Conservation (phyloP, 2,888 invertebrate genomes). For the Pammene aurita region DNA sequence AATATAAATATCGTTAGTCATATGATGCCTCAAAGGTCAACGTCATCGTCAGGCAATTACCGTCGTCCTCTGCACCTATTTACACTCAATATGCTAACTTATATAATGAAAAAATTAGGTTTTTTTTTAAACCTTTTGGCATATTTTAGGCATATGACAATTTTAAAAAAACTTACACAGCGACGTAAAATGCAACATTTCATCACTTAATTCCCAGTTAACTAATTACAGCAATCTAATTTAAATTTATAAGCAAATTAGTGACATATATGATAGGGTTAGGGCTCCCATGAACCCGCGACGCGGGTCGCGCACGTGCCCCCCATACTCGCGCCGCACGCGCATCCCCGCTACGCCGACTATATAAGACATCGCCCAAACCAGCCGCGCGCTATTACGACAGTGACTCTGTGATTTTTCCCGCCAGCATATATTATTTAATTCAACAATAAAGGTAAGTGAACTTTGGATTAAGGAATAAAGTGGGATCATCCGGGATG, state of each 20-base stretch:
- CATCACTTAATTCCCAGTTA: neutral
- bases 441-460: constrained; percentile 75
- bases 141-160: neutral
- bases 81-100: neutral
- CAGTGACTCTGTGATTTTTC: constrained; percentile 81
- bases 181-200: too few species aligned
- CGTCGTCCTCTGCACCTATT: constrained; percentile 8
- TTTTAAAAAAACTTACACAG: too few species aligned
- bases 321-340: constrained; percentile 43
- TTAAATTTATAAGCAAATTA: constrained; percentile 14
- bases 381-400: constrained; percentile 82
- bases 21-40: constrained; percentile 34
- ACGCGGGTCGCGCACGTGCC: constrained; percentile 28
- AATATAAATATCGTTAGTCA: constrained; percentile 31
- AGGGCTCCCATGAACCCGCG: constrained; percentile 46
- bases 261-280: constrained; percentile 52
- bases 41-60: constrained; percentile 27
- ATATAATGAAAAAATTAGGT: neutral
- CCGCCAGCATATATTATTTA: constrained; percentile 73
- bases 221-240: neutral
- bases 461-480: constrained; percentile 59
- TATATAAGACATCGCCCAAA: constrained; percentile 78
- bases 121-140: neutral
- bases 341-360: constrained; percentile 77
- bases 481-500: constrained; percentile 58